Evolutionary conservation across 2,113 vertebrate genomes (phyloP).

Genomic region (Perca fluviatilis): DNA sequence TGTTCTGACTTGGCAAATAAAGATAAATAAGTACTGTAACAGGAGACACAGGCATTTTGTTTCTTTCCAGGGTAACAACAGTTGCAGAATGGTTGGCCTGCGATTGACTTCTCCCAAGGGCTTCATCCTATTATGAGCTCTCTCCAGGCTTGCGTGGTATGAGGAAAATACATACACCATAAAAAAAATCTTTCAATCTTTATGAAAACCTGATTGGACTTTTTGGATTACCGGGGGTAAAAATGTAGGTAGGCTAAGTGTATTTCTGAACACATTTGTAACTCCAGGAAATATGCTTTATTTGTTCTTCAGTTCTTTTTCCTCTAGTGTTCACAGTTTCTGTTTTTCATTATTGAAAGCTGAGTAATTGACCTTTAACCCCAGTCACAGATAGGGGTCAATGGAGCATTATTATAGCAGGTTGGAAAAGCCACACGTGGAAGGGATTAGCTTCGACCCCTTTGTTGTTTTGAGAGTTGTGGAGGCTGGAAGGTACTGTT

Average conservation of each 20-base stretch:
- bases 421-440: constrained; percentile 23
- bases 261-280: not conserved
- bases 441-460: constrained; percentile 12
- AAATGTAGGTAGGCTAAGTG: not conserved
- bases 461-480: constrained; percentile 8
- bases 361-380: constrained; percentile 12
- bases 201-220: constrained; percentile 3
- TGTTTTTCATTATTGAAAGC: constrained; percentile 2
- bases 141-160: not conserved
- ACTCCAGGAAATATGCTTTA: not conserved
- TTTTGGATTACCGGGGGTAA: not conserved
- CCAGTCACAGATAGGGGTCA: constrained; percentile 21
- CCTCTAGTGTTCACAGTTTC: not conserved
- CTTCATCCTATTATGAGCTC: constrained; percentile 21
- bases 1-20: constrained; percentile 45
- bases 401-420: constrained; percentile 1
- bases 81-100: constrained; percentile 18
- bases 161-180: constrained; percentile 11
- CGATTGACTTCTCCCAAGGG: constrained; percentile 17
- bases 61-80: constrained; percentile 24
- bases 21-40: constrained; percentile 24
- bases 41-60: constrained; percentile 23
- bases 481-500: not conserved
- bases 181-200: not conserved
- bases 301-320: not conserved